Conservation (phyloP, 1,140 invertebrate genomes). For the Dendroctonus valens region DNA sequence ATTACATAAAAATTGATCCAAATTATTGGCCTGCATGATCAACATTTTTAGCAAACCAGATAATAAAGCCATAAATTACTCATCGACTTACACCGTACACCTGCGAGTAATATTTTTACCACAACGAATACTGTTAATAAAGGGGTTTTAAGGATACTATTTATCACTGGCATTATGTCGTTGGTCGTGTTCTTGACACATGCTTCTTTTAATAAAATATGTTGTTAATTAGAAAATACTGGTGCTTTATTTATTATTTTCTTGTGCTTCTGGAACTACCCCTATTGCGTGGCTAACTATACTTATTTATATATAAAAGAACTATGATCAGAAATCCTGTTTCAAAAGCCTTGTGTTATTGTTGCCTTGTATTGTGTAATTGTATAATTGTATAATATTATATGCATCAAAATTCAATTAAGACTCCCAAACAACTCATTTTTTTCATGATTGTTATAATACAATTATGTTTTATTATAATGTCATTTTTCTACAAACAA, state of each 20-base stretch:
- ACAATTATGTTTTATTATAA: too few species aligned
- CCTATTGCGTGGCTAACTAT: neutral
- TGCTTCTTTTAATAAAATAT: slow-evolving; percentile 4
- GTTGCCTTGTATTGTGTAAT: too few species aligned
- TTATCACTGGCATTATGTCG: neutral
- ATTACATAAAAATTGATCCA: too few species aligned
- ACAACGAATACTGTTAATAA: neutral
- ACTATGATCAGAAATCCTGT: neutral
- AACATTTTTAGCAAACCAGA: too few species aligned
- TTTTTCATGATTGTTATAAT: too few species aligned
- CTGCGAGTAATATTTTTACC: neutral
- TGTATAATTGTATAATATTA: too few species aligned
- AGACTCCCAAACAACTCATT: too few species aligned
- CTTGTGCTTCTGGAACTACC: neutral
- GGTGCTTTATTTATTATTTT: neutral
- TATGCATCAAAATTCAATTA: too few species aligned
- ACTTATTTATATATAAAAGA: neutral
- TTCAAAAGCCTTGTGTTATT: too few species aligned
- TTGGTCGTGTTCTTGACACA: slow-evolving; percentile 1
- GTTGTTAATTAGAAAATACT: neutral
- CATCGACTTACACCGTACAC: neutral
- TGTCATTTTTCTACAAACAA: too few species aligned
- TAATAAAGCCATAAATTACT: slow-evolving; percentile 10
- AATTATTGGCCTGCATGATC: too few species aligned
- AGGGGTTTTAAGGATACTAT: slow-evolving; percentile 9